Evolutionary conservation across 1,140 invertebrate species (phyloP).

Genomic region (Drosophila burlai): DNA sequence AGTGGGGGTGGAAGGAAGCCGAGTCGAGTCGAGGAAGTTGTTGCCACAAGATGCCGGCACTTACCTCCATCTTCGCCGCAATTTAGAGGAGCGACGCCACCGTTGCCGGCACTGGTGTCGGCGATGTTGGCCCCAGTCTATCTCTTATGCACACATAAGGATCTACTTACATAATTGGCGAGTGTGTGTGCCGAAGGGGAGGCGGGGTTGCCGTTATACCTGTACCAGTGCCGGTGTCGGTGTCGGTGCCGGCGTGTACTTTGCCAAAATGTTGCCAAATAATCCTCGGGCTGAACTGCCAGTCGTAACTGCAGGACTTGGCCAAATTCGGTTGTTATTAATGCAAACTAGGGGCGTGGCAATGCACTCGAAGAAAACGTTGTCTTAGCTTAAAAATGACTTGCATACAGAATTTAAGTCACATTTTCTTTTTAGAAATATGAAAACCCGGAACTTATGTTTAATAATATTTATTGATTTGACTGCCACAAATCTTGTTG

Average conservation of each 20-base stretch:
- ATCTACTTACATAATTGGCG: conserved; percentile 81
- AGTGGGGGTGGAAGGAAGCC: conserved; percentile 66
- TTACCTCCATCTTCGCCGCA: conserved; percentile 66
- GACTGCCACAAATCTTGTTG: neutral
- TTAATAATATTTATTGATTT: neutral
- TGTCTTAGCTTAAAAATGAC: neutral
- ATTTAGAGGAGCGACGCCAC: conserved; percentile 61
- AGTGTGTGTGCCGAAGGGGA: conserved; percentile 16
- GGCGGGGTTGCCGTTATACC: neutral
- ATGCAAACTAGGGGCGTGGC: conserved; percentile 55
- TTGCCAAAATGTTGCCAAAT: conserved; percentile 58
- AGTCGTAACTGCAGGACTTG: conserved; percentile 20
- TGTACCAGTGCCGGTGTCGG: conserved; percentile 14
- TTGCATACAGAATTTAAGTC: neutral
- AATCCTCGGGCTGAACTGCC: conserved; percentile 46
- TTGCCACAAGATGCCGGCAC: conserved; percentile 57
- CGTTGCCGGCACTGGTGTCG: conserved; percentile 14
- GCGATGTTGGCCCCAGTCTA: conserved; percentile 21
- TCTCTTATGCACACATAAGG: conserved; percentile 76
- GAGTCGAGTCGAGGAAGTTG: conserved; percentile 48
- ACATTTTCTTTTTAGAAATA: neutral
- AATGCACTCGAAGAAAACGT: conserved; percentile 16
- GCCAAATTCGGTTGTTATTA: conserved; percentile 58
- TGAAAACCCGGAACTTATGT: too few species aligned
- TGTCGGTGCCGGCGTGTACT: conserved; percentile 30